Conservation (phyloP, 2,113 vertebrate species). For the Axis porcinus region DNA sequence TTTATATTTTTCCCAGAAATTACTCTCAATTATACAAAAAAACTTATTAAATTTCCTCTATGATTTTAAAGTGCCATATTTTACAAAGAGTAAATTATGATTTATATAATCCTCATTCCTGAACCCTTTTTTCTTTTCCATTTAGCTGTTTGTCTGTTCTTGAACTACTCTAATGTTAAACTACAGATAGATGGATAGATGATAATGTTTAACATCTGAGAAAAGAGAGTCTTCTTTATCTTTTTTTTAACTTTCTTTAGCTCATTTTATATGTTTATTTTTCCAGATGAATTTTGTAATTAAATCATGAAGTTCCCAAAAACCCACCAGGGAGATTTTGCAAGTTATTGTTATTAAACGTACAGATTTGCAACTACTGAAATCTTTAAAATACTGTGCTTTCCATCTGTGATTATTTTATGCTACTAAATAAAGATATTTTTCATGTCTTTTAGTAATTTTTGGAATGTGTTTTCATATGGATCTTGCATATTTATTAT, state of each 20-base stretch:
- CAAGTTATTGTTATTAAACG: neutral
- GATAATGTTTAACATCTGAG: neutral
- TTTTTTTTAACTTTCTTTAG: neutral
- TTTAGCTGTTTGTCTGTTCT: neutral
- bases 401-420: neutral
- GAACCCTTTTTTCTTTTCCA: neutral
- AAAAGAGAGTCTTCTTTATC: neutral
- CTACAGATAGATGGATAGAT: neutral
- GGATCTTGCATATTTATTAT: neutral
- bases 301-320: neutral
- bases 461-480: neutral
- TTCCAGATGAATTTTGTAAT: neutral
- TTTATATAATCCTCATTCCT: neutral
- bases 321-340: neutral
- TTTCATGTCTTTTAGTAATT: neutral
- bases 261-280: neutral
- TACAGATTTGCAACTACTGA: neutral
- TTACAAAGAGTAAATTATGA: neutral
- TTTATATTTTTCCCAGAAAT: constrained; percentile 1
- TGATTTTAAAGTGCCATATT: neutral
- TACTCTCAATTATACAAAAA: neutral
- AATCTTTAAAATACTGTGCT: neutral
- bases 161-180: neutral
- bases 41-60: neutral
- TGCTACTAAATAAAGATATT: neutral